Percentiles rank a stretch among this genome's conserved stretches.
Conservation (phyloP, 2,888 invertebrate species). For the Aspidapion aeneum region DNA sequence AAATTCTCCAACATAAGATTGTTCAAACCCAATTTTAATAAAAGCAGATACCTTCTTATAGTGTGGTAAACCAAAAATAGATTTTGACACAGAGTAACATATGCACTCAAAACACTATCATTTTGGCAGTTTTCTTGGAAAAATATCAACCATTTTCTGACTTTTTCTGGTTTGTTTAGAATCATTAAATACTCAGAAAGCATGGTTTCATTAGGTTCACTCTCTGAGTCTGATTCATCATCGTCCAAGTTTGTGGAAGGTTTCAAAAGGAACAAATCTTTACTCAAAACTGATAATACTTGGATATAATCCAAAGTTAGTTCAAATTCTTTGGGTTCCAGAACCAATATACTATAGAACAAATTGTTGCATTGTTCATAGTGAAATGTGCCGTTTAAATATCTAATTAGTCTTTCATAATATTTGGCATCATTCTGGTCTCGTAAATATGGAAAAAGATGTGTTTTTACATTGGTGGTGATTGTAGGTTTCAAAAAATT, state of each 20-base stretch:
- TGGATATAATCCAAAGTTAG: conserved; percentile 53
- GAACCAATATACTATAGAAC: conserved; percentile 62
- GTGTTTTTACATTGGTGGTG: conserved; percentile 65
- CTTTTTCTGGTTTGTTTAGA: conserved; percentile 44
- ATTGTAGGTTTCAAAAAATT: conserved; percentile 65
- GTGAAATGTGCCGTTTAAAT: conserved; percentile 40
- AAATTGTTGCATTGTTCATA: conserved; percentile 54
- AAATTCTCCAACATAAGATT: conserved; percentile 43
- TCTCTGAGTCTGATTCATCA: conserved; percentile 57
- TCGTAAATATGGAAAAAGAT: conserved; percentile 66
- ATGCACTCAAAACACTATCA: conserved; percentile 39
- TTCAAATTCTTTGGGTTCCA: conserved; percentile 62
- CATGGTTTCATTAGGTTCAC: conserved; percentile 52
- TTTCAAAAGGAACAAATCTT: conserved; percentile 44
- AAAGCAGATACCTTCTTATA: conserved; percentile 75
- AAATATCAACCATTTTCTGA: conserved; percentile 50
- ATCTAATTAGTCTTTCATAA: conserved; percentile 47
- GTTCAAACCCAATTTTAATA: conserved; percentile 42
- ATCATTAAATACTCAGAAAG: conserved; percentile 42
- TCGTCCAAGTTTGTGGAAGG: conserved; percentile 44
- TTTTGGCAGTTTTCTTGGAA: conserved; percentile 47
- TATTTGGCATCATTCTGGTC: conserved; percentile 44
- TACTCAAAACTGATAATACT: conserved; percentile 53
- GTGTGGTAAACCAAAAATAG: conserved; percentile 78
- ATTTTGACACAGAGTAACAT: conserved; percentile 71